Conservation (phyloP, 2,113 vertebrate genomes). For the Eupsittula cactorum region DNA sequence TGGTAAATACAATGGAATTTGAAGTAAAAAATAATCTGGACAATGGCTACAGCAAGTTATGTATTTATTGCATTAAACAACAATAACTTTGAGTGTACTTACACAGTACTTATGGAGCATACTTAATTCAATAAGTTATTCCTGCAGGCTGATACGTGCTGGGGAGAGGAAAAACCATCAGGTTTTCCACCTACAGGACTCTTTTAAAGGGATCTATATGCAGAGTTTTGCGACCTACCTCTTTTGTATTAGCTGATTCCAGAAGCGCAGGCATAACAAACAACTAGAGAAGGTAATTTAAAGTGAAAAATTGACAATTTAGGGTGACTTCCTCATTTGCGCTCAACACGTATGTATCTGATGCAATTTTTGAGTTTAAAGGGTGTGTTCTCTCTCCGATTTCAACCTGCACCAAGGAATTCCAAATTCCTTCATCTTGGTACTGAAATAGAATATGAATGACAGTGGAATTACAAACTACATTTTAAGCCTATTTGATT, state of each 20-base stretch:
- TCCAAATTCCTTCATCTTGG: background rate
- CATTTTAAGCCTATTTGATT: background rate
- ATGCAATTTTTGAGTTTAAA: background rate
- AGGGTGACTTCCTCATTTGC: background rate
- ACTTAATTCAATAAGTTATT: background rate
- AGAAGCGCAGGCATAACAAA: background rate
- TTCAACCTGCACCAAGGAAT: background rate
- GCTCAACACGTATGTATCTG: background rate
- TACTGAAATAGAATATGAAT: background rate
- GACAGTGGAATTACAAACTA: background rate
- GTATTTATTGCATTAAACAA: background rate
- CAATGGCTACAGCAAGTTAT: background rate
- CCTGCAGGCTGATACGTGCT: background rate
- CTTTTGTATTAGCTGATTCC: background rate
- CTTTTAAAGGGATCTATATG: background rate
- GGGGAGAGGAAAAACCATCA: background rate
- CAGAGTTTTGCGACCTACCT: background rate
- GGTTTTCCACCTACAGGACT: background rate
- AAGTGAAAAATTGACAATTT: background rate
- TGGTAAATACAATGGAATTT: background rate
- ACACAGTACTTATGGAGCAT: accelerated
- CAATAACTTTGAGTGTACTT: background rate
- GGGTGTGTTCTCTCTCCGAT: background rate
- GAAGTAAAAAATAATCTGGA: background rate
- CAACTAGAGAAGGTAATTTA: background rate